Base-by-base conservation (phyloP, 2,113 vertebrate genomes). In the Serinus canaria region DNA sequence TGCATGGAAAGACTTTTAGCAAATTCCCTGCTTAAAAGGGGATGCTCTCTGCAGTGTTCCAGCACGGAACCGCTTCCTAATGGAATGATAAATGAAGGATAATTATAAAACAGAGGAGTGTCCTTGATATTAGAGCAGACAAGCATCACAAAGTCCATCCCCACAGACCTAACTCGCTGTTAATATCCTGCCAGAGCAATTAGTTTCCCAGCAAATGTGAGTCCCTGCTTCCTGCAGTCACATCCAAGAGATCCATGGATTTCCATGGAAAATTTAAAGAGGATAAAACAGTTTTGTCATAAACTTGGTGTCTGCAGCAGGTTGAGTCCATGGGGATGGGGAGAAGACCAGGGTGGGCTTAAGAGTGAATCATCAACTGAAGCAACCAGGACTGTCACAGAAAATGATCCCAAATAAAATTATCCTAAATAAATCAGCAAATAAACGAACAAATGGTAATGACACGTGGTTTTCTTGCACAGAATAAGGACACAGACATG, bases 391-490 rank as follows among this genome's bases (percentile, higher is more conserved):
- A 70, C 6, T 20, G 75, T 10, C n/a, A 53, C 3, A 27, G 55
- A 83, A 83, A 83, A 89, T 15, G 0, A 55, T 49, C 20, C 44
- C 9, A 3, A 84, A 44, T 16, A 55, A 78, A 88, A 89, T 4
- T 9, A 56, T 56, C 27, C 79, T 23, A 31, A 81, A 41, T 25
- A 53, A 52, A 60, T 46, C 8, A 92, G 6, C 49, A 84, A 66
- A 30, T 44, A 22, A 78, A 59, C 3, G 41, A 52, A 13, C 43
- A 67, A 70, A 52, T 2, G 18, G 39, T 28, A 70, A 85, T 0
- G 1, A 39, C 25, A 85, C 0, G 0, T 0, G 1, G 27, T 19
- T 77, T 18, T 67, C 9, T 46, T 67, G 22, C 0, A 5, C 52
- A 58, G 43, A 91, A 16, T 53, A 37, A 49, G 23, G 23, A 58